Percentiles rank a stretch among this genome's conserved stretches.
Conservation (phyloP, 2,888 invertebrate species). For the Schizaphis graminum region DNA sequence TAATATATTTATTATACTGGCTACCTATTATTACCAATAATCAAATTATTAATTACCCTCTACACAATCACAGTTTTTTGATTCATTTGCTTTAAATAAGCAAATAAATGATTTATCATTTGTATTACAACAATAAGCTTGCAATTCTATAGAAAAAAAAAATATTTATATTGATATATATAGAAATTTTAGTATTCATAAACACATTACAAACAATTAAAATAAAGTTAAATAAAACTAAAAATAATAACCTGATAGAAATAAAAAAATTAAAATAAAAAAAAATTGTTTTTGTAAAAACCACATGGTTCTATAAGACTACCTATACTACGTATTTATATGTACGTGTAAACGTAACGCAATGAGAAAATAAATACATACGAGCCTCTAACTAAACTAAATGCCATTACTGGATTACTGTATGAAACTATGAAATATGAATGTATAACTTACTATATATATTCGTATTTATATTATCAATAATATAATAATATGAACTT, state of each 20-base stretch:
- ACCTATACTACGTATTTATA: background rate
- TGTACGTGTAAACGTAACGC: background rate
- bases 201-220: background rate
- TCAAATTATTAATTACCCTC: slow-evolving; percentile 25
- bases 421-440: too few relatives aligned
- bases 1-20: background rate
- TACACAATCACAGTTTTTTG: slow-evolving; percentile 14
- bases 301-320: slow-evolving; percentile 27
- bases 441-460: background rate
- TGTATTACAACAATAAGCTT: background rate
- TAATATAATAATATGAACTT: background rate
- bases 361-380: background rate
- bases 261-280: background rate
- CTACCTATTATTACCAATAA: background rate
- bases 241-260: slow-evolving; percentile 18
- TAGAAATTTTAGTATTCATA: background rate
- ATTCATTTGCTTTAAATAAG: slow-evolving; percentile 2
- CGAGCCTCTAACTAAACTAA: background rate
- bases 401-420: background rate
- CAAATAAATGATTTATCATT: slow-evolving; percentile 24
- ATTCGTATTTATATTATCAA: slow-evolving; percentile 2
- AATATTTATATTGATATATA: background rate
- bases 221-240: background rate
- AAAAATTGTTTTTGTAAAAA: slow-evolving; percentile 19
- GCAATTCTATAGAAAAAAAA: slow-evolving; percentile 32